A percentile compares a stretch with the other conserved stretches of the same genome.
Evolutionary conservation across 1,140 invertebrate species (phyloP).

Genomic region (Bombyx mori): DNA sequence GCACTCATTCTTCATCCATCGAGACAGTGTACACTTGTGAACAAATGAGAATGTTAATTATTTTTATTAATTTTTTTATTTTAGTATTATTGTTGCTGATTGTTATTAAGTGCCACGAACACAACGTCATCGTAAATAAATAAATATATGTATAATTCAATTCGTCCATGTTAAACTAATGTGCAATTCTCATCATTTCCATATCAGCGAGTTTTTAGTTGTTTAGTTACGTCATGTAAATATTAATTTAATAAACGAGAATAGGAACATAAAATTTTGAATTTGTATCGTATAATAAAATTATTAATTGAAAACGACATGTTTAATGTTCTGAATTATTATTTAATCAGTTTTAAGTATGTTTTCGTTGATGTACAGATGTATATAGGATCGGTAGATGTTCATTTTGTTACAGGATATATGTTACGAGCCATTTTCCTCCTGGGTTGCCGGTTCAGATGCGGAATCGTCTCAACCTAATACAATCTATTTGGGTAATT

Average conservation of each 20-base stretch:
- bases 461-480: no score
- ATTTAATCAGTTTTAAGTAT: conserved; percentile 39
- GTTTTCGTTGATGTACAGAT: conserved; percentile 68
- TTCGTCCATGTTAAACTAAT: conserved; percentile 55
- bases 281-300: conserved; percentile 51
- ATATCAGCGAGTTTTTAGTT: conserved; percentile 60
- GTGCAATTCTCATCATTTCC: conserved; percentile 68
- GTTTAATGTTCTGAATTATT: conserved; percentile 63
- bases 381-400: conserved; percentile 60
- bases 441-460: no score
- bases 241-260: conserved; percentile 55
- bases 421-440: no score
- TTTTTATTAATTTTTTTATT: conserved; percentile 2
- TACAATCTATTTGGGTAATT: no score
- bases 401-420: conserved; percentile 54
- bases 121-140: conserved; percentile 26
- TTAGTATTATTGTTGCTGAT: conserved; percentile 11
- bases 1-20: no score
- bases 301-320: conserved; percentile 43
- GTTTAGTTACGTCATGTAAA: conserved; percentile 60
- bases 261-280: conserved; percentile 24
- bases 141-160: conserved; percentile 22
- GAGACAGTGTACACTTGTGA: no score
- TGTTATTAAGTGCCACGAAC: conserved; percentile 23
- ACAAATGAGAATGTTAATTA: not conserved